phyloP scores from a whole-genome alignment of 2,113 vertebrate species.

The Elephantulus edwardii region DNA sequence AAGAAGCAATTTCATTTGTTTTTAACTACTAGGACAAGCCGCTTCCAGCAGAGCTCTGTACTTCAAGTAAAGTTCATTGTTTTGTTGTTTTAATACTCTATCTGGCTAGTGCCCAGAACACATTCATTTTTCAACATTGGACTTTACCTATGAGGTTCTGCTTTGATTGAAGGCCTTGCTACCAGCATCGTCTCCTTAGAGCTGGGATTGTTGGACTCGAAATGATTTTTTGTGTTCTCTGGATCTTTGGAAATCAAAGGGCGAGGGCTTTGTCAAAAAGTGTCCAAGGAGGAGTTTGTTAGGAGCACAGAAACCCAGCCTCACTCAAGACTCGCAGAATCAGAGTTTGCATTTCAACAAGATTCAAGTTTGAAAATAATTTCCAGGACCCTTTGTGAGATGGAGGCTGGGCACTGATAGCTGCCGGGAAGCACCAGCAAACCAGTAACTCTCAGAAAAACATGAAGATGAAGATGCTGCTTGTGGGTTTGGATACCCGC shows the following conservation, averaged over 20 bases:
- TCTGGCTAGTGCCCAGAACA: slow-evolving; percentile 14
- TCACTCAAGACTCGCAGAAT: background rate
- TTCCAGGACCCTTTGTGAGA: too few species aligned
- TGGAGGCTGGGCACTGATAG: too few species aligned
- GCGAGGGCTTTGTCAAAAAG: background rate
- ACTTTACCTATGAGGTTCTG: background rate
- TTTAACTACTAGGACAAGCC: slow-evolving; percentile 78
- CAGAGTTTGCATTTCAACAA: background rate
- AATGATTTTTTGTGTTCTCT: background rate
- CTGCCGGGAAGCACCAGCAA: too few species aligned
- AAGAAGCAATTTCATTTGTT: slow-evolving; percentile 84
- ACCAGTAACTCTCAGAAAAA: background rate
- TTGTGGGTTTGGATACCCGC: background rate
- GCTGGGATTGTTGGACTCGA: background rate
- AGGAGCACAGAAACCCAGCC: background rate
- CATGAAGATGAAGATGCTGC: background rate
- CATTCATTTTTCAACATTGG: slow-evolving; percentile 63
- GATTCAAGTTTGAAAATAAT: background rate
- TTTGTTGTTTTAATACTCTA: background rate
- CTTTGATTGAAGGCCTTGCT: slow-evolving; percentile 27
- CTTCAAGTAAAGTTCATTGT: slow-evolving; percentile 56
- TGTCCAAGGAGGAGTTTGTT: background rate
- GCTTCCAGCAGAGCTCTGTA: slow-evolving; percentile 60
- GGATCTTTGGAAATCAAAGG: background rate
- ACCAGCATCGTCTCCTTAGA: background rate